Conservation (phyloP, 2,113 vertebrate species). For the Anolis sagrei region DNA sequence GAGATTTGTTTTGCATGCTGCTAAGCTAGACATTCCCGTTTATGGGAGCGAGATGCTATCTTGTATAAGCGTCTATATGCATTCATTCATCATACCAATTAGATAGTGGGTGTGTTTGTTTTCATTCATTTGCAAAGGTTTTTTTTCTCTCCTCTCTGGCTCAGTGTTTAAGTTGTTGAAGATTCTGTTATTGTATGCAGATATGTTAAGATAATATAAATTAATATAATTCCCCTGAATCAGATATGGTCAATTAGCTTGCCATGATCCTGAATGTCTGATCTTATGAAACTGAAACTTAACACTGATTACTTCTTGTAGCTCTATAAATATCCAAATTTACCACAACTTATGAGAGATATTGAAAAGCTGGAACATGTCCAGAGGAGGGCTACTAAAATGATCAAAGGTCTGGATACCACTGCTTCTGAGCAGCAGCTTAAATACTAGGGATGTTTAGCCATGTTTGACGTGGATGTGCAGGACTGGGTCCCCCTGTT, state of each 20-base stretch:
- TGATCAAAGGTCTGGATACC: no score
- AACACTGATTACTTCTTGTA: not conserved
- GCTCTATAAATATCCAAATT: not conserved
- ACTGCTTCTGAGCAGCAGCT: no score
- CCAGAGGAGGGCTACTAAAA: no score
- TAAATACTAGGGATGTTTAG: no score
- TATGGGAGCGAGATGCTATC: not conserved
- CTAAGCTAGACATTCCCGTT: constrained; percentile 21
- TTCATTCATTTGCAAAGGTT: not conserved
- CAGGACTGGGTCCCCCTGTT: no score
- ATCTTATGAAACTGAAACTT: not conserved
- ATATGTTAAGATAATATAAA: not conserved
- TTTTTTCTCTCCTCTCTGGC: no score
- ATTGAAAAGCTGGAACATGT: no score
- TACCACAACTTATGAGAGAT: no score
- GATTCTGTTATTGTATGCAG: not conserved
- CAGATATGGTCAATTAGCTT: not conserved
- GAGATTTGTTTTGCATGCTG: not conserved
- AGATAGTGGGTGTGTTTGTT: not conserved
- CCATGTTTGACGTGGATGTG: no score
- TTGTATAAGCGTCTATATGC: not conserved
- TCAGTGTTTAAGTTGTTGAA: not conserved
- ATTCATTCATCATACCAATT: constrained; percentile 16
- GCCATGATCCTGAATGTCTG: not conserved
- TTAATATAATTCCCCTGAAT: not conserved